phyloP scores from a whole-genome alignment of 2,888 invertebrate species.

The Heliconius hortense region DNA sequence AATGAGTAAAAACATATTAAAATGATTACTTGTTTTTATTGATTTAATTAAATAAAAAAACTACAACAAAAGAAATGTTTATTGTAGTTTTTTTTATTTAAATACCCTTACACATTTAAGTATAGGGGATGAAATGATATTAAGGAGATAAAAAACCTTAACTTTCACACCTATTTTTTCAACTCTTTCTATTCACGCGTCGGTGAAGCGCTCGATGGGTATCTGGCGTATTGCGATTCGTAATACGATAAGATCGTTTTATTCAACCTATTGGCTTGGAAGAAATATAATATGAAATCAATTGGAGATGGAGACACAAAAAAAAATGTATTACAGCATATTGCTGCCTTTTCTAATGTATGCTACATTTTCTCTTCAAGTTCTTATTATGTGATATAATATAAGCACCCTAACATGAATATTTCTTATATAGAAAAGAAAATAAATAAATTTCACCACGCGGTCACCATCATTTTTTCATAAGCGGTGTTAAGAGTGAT shows the following conservation, averaged over 20 bases:
- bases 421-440: not conserved
- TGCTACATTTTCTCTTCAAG: not conserved
- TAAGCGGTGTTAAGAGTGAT: not conserved
- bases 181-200: constrained; percentile 35
- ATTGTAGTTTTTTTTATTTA: not conserved
- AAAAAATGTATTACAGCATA: constrained; percentile 32
- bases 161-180: constrained; percentile 21
- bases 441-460: not conserved
- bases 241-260: constrained; percentile 42
- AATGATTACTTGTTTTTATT: not conserved
- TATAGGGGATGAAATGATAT: constrained; percentile 13
- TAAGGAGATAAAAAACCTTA: not conserved
- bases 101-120: not conserved
- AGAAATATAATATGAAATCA: constrained; percentile 48
- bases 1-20: not conserved
- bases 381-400: not conserved
- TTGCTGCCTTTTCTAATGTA: constrained; percentile 8
- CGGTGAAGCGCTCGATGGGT: constrained; percentile 31
- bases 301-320: constrained; percentile 44
- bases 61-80: too few relatives aligned
- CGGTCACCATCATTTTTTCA: not conserved
- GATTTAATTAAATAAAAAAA: too few relatives aligned
- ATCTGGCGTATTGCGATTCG: constrained; percentile 40
- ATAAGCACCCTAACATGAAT: not conserved
- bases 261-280: constrained; percentile 46